Base-by-base conservation (phyloP, 1,140 invertebrate species). In the Drosophila ficusphila region DNA sequence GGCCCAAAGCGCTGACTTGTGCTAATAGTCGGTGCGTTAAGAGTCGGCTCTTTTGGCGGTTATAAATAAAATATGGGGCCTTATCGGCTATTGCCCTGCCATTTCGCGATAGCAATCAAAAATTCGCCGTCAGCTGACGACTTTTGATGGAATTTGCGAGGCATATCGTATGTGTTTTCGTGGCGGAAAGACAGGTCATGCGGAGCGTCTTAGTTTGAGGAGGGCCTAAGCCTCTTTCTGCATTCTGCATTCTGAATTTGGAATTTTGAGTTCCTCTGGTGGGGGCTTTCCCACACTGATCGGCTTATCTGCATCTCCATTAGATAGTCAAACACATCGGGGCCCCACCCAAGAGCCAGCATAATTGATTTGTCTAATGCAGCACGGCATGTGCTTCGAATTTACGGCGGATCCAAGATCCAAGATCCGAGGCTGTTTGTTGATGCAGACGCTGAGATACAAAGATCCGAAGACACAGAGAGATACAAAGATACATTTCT, bases 361-460 rank as follows among this genome's bases (percentile, higher is more conserved):
- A 76, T 85, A 85, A 85, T 85, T 85, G 81, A 79, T 86, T 76
- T 85, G 79, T 83, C 79, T 85, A 83, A 83, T 79, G 79, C 79
- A 65, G 54, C 78, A 53, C 75, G 25, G 48, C 72, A 81, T 72
- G 68, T 41, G 78, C 78, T 67, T 39, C 12, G 34, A 36, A 36
- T 16, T 36, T 36, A 36, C 34, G 38, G n/a, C n/a, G n/a, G n/a
- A n/a, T n/a, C n/a, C n/a, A n/a, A n/a, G n/a, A n/a, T n/a, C n/a
- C n/a, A n/a, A n/a, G n/a, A n/a, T n/a, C 38, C 6, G 51, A 60
- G 78, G 60, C 65, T 81, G 77, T 81, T 76, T 79, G 64, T 79
- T 62, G 76, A 81, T 79, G 65, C 64, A 71, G 68, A 65, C 60
- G 54, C 36, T 23, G 31, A 72, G 78, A 81, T 76, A 72, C 74